Evolutionary conservation across 30 jellyfish, hydroid and myxozoan species (phyloP).

Genomic region (Aurelia coerulea): DNA sequence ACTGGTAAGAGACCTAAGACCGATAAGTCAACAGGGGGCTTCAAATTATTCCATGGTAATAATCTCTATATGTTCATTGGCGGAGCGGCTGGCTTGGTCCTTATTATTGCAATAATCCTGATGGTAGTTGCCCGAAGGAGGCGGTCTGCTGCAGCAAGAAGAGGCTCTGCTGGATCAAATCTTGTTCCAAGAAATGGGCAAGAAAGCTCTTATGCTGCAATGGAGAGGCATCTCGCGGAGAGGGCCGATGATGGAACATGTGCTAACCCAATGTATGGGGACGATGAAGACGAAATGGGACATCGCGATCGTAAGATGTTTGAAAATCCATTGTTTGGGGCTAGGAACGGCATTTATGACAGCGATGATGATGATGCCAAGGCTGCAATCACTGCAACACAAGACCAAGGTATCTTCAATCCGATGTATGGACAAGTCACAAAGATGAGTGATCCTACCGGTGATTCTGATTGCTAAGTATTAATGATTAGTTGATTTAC

Average conservation of each 20-base stretch:
- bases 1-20: constrained; percentile 8
- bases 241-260: background rate
- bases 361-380: constrained; percentile 17
- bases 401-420: constrained; percentile 5
- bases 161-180: background rate
- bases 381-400: background rate
- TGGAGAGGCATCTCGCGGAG: constrained; percentile 32
- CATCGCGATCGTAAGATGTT: constrained; percentile 20
- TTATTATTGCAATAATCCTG: background rate
- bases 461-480: constrained; percentile 29
- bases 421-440: constrained; percentile 13
- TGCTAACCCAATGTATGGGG: constrained; percentile 80
- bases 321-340: constrained; percentile 33
- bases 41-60: constrained; percentile 24
- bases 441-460: background rate
- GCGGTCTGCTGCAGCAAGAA: background rate
- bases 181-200: background rate
- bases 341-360: background rate
- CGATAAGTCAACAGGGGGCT: constrained; percentile 2
- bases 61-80: constrained; percentile 14
- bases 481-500: background rate
- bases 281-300: constrained; percentile 62
- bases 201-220: constrained; percentile 4
- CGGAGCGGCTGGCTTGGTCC: constrained; percentile 28
- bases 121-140: background rate